phyloP scores from a whole-genome alignment of 2,113 vertebrate species.

The Poeciliopsis turrubarensis region DNA sequence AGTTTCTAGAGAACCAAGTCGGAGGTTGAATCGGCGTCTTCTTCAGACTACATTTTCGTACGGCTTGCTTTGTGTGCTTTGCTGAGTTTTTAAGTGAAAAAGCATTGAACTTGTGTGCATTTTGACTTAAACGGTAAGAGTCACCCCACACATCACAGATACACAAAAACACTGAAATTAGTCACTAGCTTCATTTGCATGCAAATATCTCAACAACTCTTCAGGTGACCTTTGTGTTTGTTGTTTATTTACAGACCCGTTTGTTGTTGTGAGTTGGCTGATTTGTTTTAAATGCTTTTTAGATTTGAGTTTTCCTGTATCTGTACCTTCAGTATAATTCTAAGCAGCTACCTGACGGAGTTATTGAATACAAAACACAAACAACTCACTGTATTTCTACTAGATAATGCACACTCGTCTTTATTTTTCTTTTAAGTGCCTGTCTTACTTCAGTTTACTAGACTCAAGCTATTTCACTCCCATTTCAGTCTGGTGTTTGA shows the following conservation, averaged over 20 bases:
- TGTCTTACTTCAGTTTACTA: conserved; percentile 58
- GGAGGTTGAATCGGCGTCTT: not conserved
- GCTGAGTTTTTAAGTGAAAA: not conserved
- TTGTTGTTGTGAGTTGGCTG: conserved; percentile 41
- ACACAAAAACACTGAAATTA: conserved; percentile 17
- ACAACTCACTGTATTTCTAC: conserved; percentile 30
- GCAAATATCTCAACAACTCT: conserved; percentile 46
- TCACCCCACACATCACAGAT: conserved; percentile 6
- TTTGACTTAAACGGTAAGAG: not conserved
- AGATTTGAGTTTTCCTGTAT: conserved; percentile 38
- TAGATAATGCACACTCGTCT: conserved; percentile 55
- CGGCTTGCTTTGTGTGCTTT: not conserved
- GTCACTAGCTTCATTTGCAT: conserved; percentile 42
- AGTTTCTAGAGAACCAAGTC: not conserved
- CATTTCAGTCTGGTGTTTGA: conserved; percentile 67
- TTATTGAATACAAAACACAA: conserved; percentile 19
- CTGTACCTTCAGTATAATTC: conserved; percentile 30
- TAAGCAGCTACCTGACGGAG: conserved; percentile 47
- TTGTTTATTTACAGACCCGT: not conserved
- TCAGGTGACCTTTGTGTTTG: conserved; percentile 20
- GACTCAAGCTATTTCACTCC: conserved; percentile 51
- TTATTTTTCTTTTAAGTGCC: conserved; percentile 53
- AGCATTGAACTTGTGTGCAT: not conserved
- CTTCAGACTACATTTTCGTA: not conserved
- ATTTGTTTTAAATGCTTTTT: conserved; percentile 59